phyloP scores from a whole-genome alignment of 1,140 invertebrate genomes.

The Bilobella aurantiaca region DNA sequence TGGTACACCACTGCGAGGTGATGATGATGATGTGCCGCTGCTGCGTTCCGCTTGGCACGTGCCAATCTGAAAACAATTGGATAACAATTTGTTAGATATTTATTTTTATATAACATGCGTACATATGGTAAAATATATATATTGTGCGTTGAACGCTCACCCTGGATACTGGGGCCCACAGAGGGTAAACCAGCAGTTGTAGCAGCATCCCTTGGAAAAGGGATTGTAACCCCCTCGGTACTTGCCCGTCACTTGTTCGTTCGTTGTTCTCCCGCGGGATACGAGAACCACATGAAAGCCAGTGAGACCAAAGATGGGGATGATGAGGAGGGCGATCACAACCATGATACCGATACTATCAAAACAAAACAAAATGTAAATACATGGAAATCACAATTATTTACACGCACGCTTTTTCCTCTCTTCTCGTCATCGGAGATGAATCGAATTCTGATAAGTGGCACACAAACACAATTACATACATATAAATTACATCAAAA shows the following conservation, averaged over 20 bases:
- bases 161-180: slow-evolving; percentile 94
- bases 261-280: slow-evolving; percentile 95
- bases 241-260: slow-evolving; percentile 98
- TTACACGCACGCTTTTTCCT: too few species aligned
- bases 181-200: slow-evolving; percentile 88
- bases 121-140: too few species aligned
- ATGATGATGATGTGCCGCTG: too few species aligned
- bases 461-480: too few species aligned
- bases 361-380: slow-evolving; percentile 41
- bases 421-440: too few species aligned
- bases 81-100: too few species aligned
- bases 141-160: too few species aligned
- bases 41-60: slow-evolving; percentile 17
- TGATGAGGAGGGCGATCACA: slow-evolving; percentile 76
- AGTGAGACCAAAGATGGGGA: slow-evolving; percentile 94
- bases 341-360: slow-evolving; percentile 71
- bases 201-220: slow-evolving; percentile 83
- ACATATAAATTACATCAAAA: too few species aligned
- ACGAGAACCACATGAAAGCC: slow-evolving; percentile 96
- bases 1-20: too few species aligned
- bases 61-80: slow-evolving; percentile 23
- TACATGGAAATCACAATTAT: too few species aligned
- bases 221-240: slow-evolving; percentile 96
- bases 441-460: too few species aligned
- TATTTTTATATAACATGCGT: too few species aligned